These are phyloP conservation scores for Spermophilus dauricus DNA, from an alignment of 2,113 vertebrate species.

Conservation along the genomic window DNA sequence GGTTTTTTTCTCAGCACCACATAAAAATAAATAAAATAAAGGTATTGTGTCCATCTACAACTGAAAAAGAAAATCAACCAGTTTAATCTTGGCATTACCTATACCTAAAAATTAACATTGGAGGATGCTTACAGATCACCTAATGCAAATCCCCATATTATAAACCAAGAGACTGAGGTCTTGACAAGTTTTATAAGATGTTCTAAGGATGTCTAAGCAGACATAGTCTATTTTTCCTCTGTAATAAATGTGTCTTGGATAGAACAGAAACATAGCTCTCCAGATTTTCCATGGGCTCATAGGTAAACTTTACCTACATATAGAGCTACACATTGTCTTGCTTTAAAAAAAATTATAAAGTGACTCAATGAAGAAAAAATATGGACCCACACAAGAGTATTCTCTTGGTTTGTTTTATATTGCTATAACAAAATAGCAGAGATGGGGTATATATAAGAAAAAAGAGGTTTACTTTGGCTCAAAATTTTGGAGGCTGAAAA, in stretches of 20 bases:
- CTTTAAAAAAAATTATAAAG: slow-evolving; percentile 73
- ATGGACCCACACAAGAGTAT: slow-evolving; percentile 42
- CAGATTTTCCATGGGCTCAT: slow-evolving; percentile 70
- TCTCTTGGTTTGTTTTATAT: neutral
- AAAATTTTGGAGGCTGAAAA: neutral
- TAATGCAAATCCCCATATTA: neutral
- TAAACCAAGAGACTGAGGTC: neutral
- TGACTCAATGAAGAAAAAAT: slow-evolving; percentile 21
- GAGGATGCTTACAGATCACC: neutral
- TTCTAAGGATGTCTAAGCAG: neutral
- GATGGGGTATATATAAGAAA: neutral
- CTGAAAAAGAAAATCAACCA: too few relatives aligned
- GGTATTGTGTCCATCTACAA: too few relatives aligned
- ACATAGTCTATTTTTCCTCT: slow-evolving; percentile 40
- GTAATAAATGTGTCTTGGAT: slow-evolving; percentile 77
- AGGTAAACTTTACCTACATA: slow-evolving; percentile 50
- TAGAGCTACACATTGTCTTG: slow-evolving; percentile 74
- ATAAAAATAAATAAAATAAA: too few relatives aligned
- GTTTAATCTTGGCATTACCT: neutral
- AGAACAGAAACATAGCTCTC: slow-evolving; percentile 69
- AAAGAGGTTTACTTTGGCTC: neutral
- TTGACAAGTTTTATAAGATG: neutral
- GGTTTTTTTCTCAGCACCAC: too few relatives aligned
- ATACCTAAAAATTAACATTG: neutral
- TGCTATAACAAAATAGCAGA: neutral